phyloP scores from a whole-genome alignment of 2,888 invertebrate species.

The Euproctis similis region DNA sequence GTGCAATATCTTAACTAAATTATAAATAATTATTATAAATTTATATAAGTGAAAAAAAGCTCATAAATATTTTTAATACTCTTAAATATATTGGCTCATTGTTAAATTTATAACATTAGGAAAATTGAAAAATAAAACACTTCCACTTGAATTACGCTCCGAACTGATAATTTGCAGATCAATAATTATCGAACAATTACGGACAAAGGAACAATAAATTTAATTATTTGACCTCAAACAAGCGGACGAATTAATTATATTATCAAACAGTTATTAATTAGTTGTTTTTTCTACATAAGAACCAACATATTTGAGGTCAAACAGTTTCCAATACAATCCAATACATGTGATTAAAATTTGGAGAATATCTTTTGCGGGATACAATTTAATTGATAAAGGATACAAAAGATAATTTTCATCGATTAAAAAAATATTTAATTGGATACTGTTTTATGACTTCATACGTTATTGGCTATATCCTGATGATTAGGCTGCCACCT shows the following conservation, averaged over 20 bases:
- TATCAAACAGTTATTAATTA: conserved; percentile 18
- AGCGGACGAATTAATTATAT: conserved; percentile 30
- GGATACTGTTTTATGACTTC: too few relatives aligned
- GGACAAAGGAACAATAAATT: conserved; percentile 24
- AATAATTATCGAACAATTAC: conserved; percentile 15
- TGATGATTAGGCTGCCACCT: conserved; percentile 1
- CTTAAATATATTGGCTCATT: conserved; percentile 22
- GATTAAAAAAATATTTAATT: background rate
- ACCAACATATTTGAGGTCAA: conserved; percentile 30
- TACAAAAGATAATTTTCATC: conserved; percentile 2
- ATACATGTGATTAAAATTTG: conserved; percentile 20
- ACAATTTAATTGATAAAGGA: conserved; percentile 1
- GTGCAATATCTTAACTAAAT: conserved; percentile 34
- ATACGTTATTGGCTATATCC: conserved; percentile 1
- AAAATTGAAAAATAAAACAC: too few relatives aligned
- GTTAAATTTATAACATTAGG: too few relatives aligned
- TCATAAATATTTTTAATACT: conserved; percentile 17
- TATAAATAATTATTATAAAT: conserved; percentile 11
- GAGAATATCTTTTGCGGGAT: conserved; percentile 2
- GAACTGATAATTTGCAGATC: too few relatives aligned
- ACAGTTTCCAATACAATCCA: conserved; percentile 30
- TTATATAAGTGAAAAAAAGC: conserved; percentile 19
- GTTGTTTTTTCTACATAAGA: conserved; percentile 25
- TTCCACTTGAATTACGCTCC: too few relatives aligned
- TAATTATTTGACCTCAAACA: conserved; percentile 18